Base-by-base conservation (phyloP, 2,797 vertebrate genomes). In the Coracias cyanogaster region DNA sequence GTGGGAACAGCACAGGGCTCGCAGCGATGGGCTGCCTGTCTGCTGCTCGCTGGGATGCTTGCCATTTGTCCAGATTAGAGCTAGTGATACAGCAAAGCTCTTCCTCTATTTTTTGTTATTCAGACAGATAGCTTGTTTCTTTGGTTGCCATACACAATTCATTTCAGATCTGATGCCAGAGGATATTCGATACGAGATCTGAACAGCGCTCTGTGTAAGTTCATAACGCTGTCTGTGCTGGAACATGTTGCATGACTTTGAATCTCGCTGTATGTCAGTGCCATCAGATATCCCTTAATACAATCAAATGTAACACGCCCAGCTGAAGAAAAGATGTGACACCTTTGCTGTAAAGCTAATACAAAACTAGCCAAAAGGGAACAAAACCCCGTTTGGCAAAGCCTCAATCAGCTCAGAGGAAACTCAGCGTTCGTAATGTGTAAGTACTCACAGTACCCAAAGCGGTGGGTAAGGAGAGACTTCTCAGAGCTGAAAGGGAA, bases 131-230 rank as follows among this genome's bases (percentile, higher is more conserved):
- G 82, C 78, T 35, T 24, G 10, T 84, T 94, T 85, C 77, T 92
- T 95, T 96, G 90, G 95, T 97, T 97, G 84, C 94, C 69, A 73
- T 89, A 82, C 33, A 72, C 41, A 87, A 57, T 65, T 83, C 72
- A 86, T 94, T 94, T 97, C 91, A 97, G 95, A 97, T 97, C 94
- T 94, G 74, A 70, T 97, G 96, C 96, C 95, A 97, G 93, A 96
- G 94, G 95, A 92, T 95, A 96, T 96, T 97, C 84, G 69, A 97
- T 96, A 97, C 2, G 12, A 95, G 96, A 95, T 94, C 94, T 89
- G 61, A 96, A 95, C 87, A 92, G 33, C 0, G 0, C 51, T 48
- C 1, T 67, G 85, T 90, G 93, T 90, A 80, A 84, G 58, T 69
- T 77, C 93, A 69, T 76, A 74, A 57, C 51, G 83, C 69, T 86